Evolutionary conservation across 2,888 invertebrate species (phyloP), one percentile per base, ranked within the genome.

Genomic region (Amphipoea lucens): DNA sequence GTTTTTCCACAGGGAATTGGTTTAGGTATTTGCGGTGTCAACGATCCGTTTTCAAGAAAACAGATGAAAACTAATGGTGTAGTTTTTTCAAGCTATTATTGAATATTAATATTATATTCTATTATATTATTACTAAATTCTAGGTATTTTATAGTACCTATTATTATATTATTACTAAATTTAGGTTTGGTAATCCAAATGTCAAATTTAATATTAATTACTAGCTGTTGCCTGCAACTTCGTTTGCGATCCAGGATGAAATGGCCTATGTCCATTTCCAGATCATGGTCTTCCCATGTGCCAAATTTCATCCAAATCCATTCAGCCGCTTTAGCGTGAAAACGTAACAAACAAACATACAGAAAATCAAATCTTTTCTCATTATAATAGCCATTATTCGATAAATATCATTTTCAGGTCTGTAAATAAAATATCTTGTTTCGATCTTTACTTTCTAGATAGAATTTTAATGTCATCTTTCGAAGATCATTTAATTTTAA

Each of bases 1-100:
- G 57, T 68, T 63, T 66, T 71, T 57, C 40, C 48, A 29, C 12
- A 12, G 17, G 20, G 36, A 29, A 68, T 65, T 65, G 48, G 48
- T 60, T 66, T 4, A 57, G 11, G 7, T 51, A 74, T 62, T 17
- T 51, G 36, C 20, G 48, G 29, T n/a, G n/a, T 71, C 73, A 66
- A 71, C 36, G 57, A 57, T 23, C 42, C 51, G n/a, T 36, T 40
- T 73, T 23, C 42, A 20, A 67, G 54, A 72, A n/a, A 66, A 62
- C 29, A 29, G 9, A 71, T 66, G 40, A n/a, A 57, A 36, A 36
- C 29, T 69, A 17, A 57, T 40, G 48, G 51, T 54, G 51, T 42
- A 40, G 20, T 42, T 17, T 48, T 60, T 62, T 48, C 12, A 11
- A 48, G 40, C 36, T 40, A 63, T 57, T 20, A 51, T 67, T 79